A percentile compares a stretch with the other conserved stretches of the same genome.
phyloP scores from a whole-genome alignment of 2,888 invertebrate species.

The Allygus modestus region DNA sequence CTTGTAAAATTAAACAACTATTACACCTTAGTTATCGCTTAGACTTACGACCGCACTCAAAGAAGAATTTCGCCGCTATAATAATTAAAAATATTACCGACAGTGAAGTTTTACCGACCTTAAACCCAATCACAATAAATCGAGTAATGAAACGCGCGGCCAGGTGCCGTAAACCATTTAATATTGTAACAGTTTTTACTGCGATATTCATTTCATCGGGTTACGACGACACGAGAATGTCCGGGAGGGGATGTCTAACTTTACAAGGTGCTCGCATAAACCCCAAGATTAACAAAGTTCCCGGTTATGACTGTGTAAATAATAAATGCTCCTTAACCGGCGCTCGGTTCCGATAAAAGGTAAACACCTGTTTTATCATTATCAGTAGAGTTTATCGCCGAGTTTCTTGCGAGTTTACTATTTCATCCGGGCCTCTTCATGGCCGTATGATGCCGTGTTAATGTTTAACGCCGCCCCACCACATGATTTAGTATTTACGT shows the following conservation, averaged over 20 bases:
- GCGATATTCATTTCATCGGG: neutral
- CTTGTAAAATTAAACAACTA: no score
- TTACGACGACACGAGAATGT: conserved; percentile 22
- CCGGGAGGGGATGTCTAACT: conserved; percentile 1
- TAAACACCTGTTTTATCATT: conserved; percentile 54
- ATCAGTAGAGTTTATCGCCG: conserved; percentile 27
- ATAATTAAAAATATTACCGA: neutral
- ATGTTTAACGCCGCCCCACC: conserved; percentile 33
- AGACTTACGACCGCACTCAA: neutral
- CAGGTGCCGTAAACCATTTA: neutral
- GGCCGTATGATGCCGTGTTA: conserved; percentile 29
- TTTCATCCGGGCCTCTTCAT: neutral
- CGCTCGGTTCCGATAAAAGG: conserved; percentile 45
- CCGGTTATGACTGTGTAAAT: conserved; percentile 51
- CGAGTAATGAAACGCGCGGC: neutral
- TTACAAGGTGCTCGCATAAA: conserved; percentile 37
- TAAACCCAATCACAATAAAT: conserved; percentile 47
- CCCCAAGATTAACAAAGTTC: conserved; percentile 49
- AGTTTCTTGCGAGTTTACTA: conserved; percentile 49
- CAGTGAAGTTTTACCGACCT: conserved; percentile 22
- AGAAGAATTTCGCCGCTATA: neutral
- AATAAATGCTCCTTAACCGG: conserved; percentile 45
- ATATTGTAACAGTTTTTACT: conserved; percentile 28
- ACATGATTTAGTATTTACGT: conserved; percentile 35
- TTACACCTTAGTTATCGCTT: neutral